Base-by-base conservation (phyloP, 2,888 invertebrate species). In the Pollenia griseotomentosa region DNA sequence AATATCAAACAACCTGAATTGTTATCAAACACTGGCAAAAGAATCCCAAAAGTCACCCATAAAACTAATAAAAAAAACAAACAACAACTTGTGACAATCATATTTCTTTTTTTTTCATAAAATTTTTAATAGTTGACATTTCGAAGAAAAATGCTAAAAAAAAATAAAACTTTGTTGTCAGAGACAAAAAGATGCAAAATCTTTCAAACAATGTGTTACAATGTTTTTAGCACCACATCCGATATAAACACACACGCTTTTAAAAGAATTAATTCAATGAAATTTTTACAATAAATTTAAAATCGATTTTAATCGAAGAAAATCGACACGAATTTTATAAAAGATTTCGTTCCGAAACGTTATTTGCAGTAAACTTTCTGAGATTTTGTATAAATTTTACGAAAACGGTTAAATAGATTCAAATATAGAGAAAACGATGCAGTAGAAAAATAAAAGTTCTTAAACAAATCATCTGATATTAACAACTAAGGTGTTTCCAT, bases 1-100 rank as follows among this genome's bases (percentile, higher is more conserved):
- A 48, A 61, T 11, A 73, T 14, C 33, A 59, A 48, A 4, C 59
- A 59, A 74, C 10, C n/a, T 23, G 61, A 59, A 68, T 51, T 23
- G 46, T 53, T 11, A 73, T 65, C 19, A 48, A 75, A 68, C 16
- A 66, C 46, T 61, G 53, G 19, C 68, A 85, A 70, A 71, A 57
- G 59, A 11, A 71, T 59, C 81, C 85, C 71, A 81, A 85, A 81
- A 85, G 77, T 71, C 65, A 71, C 65, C 9, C 57, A 71, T 75
- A 70, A 81, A 75, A 71, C 63, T 53, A 81, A 70, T 68, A 81
- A 77, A 85, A 83, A 57, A 51, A 77, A 68, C 23, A 70, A 65
- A 33, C 33, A 33, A 6, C 4, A 33, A 33, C 68, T 82, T 82
- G 68, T 44, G 46, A 61, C 75, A 65, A 59, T 68, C 53, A 75